Base-by-base conservation (phyloP, 1,140 invertebrate genomes). In the Tetramorium simillimum region DNA sequence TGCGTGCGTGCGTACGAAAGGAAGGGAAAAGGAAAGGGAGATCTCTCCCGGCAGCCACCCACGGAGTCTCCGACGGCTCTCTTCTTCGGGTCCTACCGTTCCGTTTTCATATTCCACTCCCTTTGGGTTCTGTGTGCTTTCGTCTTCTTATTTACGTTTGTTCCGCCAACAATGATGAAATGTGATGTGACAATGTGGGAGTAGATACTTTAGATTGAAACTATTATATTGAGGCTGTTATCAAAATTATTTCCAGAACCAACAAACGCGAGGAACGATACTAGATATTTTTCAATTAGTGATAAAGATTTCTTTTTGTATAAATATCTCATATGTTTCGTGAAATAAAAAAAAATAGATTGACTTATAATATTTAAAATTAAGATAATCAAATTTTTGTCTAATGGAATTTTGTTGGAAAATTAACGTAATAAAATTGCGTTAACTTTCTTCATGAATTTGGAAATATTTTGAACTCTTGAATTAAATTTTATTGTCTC, bases 21-120 rank as follows among this genome's bases (percentile, higher is more conserved):
- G 3, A 90, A 90, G 85, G 65, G 67, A 63, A 67, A 84, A 65
- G 67, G 53, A 53, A 72, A 86, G 63, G 49, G 86, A 89, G 67
- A 73, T 62, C 53, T 91, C 56, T 37, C 72, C 72, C 4, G 88
- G 88, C 87, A 93, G 90, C 93, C 93, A 94, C 93, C 93, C 93
- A 93, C 92, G 92, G 89, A 91, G 92, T 82, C 51, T 60, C 33
- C 40, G 43, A 10, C 33, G 21, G 10, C 60, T 49, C 73, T 53
- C 43, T 69, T 37, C 53, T 53, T 72, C 63, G 18, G 60, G 51
- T 69, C 65, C 65, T 78, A 28, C 51, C 24, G 58, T 86, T 67
- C 33, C 60, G 24, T 78, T 80, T 58, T 86, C 75, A 24, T 49
- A 14, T 67, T 24, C 28, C 24, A 46, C 76, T 82, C 40, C 9